phyloP scores from a whole-genome alignment of 2,113 vertebrate genomes.

The Oreochromis niloticus region DNA sequence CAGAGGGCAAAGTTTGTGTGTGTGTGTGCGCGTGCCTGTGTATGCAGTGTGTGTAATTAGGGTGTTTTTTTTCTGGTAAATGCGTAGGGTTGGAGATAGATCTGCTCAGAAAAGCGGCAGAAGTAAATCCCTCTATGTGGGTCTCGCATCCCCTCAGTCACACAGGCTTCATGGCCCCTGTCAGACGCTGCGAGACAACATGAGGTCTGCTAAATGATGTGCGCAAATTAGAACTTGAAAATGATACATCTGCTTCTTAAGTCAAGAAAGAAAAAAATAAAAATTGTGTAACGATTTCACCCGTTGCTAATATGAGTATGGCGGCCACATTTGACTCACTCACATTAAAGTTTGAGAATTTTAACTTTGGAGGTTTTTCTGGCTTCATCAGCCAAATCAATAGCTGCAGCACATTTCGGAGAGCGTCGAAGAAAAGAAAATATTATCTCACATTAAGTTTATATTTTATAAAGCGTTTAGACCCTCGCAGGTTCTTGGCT shows the following conservation, averaged over 20 bases:
- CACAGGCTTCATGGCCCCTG: not conserved
- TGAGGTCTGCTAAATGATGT: slow-evolving; percentile 8
- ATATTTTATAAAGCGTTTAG: slow-evolving; percentile 2
- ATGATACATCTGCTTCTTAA: not conserved
- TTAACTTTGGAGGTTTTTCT: not conserved
- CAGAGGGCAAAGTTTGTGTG: slow-evolving; percentile 33
- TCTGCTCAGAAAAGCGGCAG: not conserved
- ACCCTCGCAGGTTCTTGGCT: slow-evolving; percentile 26
- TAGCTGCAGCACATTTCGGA: not conserved
- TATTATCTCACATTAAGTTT: not conserved
- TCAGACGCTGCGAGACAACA: slow-evolving; percentile 3
- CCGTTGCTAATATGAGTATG: not conserved
- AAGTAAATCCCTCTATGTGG: not conserved
- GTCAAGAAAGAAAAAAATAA: not conserved
- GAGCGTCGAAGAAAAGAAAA: not conserved
- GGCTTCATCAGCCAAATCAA: not conserved
- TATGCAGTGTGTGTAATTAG: slow-evolving; percentile 35
- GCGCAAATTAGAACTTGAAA: not conserved
- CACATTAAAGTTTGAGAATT: not conserved
- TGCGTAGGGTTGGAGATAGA: not conserved
- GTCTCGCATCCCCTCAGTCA: not conserved
- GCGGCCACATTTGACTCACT: not conserved
- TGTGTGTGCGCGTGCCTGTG: not conserved
- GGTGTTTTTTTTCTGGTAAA: not conserved
- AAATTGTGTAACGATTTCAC: not conserved